Evolutionary conservation across 2,113 vertebrate genomes (phyloP).

Genomic region (Abramis brama): DNA sequence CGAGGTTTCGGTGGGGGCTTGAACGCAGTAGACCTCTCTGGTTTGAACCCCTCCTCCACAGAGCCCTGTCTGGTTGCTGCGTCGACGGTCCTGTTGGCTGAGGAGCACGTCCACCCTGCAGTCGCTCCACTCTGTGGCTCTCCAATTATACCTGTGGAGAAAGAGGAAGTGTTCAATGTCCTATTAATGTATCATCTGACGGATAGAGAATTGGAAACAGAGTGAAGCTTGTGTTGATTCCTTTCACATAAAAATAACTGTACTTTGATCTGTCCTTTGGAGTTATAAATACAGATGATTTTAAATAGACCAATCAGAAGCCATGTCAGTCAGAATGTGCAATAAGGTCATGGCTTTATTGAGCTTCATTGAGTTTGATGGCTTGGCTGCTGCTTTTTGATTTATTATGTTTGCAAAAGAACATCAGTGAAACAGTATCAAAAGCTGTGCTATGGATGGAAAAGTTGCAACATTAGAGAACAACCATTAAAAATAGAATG

Average conservation of each 20-base stretch:
- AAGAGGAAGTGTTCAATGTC: conserved; percentile 8
- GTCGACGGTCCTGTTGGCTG: conserved; percentile 92
- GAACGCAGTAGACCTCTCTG: conserved; percentile 89
- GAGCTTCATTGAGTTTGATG: conserved; percentile 16
- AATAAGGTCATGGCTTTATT: conserved; percentile 26
- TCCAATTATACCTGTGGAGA: conserved; percentile 86
- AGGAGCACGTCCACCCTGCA: conserved; percentile 91
- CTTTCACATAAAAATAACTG: neutral
- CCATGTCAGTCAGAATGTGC: neutral
- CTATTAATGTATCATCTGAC: conserved; percentile 14
- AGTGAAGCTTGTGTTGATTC: neutral
- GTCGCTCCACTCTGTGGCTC: conserved; percentile 90
- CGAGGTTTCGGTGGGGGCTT: conserved; percentile 76
- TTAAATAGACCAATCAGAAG: conserved; percentile 8
- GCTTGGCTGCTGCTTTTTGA: conserved; percentile 19
- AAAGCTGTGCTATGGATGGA: conserved; percentile 24
- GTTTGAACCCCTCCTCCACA: conserved; percentile 93
- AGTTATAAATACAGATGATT: conserved; percentile 24
- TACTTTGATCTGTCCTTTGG: neutral
- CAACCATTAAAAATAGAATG: neutral
- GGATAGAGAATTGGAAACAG: neutral
- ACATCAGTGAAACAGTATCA: conserved; percentile 3
- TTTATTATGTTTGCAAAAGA: conserved; percentile 30
- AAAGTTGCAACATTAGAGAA: conserved; percentile 3
- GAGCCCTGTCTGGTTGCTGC: conserved; percentile 90